Evolutionary conservation across 2,888 invertebrate species (phyloP), one percentile per base, ranked within the genome.

Genomic region (Amiota mariae): DNA sequence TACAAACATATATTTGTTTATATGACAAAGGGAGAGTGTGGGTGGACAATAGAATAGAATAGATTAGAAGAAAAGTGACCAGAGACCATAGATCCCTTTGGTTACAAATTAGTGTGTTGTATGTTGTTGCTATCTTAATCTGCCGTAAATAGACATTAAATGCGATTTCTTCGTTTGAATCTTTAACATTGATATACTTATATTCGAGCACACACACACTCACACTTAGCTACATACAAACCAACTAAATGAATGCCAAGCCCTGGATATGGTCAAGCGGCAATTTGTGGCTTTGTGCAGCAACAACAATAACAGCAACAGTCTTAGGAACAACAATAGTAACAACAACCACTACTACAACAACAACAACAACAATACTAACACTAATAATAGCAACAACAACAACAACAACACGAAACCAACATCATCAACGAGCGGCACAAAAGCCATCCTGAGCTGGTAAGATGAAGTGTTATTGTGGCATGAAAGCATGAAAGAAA

Each of bases 131-230:
- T 81, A 83, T 83, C 83, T 83, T 83, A 84, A 86, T 86, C 87
- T 85, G 79, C 81, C 77, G 82, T 84, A 86, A 86, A 87, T 86
- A 82, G 87, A 82, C 84, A 87, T 87, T 87, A 86, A 86, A 86
- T 84, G 82, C 82, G 84, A 83, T 85, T 86, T 84, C 79, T 80
- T 59, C 18, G 59, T 80, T 81, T 82, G 85, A 86, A 87, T 87
- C 36, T 36, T 36, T 36, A 36, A 36, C 36, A 36, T 36, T 36
- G 36, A 6, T 36, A 36, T 6, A 36, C 2, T 36, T 36, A 36
- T 36, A 36, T 6, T 36, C 36, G 8, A 86, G 18, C 15, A 74
- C 49, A 64, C 70, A 63, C 46, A 61, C 2, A 63, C n/a, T 12
- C 68, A 64, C 78, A 80, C 82, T 24, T 11, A 73, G 54, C 66